phyloP scores from a whole-genome alignment of 2,888 invertebrate genomes.

The Andrena praecox region DNA sequence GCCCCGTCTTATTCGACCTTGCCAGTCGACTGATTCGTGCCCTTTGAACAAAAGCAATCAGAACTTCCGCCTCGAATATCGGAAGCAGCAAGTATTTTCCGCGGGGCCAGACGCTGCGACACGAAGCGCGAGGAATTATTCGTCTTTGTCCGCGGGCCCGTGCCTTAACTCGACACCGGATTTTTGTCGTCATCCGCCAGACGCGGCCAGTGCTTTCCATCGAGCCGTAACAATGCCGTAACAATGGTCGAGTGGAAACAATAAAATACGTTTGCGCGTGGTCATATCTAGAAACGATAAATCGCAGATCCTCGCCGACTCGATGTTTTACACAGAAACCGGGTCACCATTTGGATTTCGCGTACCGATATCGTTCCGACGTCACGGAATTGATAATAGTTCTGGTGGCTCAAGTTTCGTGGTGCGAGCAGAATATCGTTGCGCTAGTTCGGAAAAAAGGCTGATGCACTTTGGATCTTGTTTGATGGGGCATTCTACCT shows the following conservation, averaged over 20 bases:
- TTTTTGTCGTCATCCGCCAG: neutral
- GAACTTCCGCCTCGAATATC: neutral
- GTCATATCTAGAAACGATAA: conserved; percentile 22
- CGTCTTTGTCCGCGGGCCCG: neutral
- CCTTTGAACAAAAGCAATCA: neutral
- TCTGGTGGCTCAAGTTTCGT: neutral
- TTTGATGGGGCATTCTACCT: neutral
- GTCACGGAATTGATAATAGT: conserved; percentile 20
- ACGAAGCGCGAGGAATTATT: neutral
- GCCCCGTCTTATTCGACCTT: neutral
- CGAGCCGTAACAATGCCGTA: conserved; percentile 22
- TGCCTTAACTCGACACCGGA: neutral
- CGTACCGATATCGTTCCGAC: conserved; percentile 10
- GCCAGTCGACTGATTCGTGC: neutral
- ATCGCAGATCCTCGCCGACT: conserved; percentile 12
- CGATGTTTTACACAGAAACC: conserved; percentile 19
- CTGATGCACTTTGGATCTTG: neutral
- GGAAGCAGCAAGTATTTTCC: neutral
- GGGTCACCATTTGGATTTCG: conserved; percentile 30
- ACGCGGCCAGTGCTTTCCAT: neutral
- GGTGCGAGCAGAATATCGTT: neutral
- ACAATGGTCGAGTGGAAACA: conserved; percentile 19
- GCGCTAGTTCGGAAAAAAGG: neutral
- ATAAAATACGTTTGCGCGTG: conserved; percentile 32
- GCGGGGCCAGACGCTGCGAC: neutral